A percentile compares a stretch with the other conserved stretches of the same genome.
These are phyloP conservation scores for Melitaea athalia DNA, from an alignment of 2,888 invertebrate genomes.

Conservation along the genomic window DNA sequence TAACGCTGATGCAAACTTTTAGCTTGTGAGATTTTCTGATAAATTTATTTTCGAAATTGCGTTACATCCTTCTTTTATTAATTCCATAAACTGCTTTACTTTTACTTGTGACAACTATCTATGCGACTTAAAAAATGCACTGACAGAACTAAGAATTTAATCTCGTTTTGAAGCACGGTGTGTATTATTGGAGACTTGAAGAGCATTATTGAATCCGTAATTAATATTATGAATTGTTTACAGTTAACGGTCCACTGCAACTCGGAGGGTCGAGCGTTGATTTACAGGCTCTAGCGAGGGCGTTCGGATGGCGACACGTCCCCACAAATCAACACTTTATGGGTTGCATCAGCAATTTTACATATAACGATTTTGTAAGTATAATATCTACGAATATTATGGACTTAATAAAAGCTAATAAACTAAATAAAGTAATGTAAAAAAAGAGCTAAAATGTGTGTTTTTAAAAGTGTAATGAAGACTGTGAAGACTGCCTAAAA, in stretches of 20 bases:
- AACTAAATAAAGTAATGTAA: too few relatives aligned
- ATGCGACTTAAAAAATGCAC: too few relatives aligned
- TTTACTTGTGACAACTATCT: neutral
- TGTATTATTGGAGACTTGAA: neutral
- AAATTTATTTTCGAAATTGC: neutral
- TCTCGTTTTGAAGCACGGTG: too few relatives aligned
- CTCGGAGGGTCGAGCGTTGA: conserved; percentile 89
- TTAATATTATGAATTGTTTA: conserved; percentile 28
- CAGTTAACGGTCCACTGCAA: conserved; percentile 93
- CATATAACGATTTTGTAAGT: conserved; percentile 88
- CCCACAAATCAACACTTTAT: conserved; percentile 88
- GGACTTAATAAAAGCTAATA: too few relatives aligned
- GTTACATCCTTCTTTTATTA: neutral
- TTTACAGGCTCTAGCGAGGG: conserved; percentile 82
- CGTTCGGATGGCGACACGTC: conserved; percentile 86
- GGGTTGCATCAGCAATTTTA: conserved; percentile 96
- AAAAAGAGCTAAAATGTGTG: too few relatives aligned
- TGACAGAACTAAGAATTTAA: too few relatives aligned
- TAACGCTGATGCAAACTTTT: conserved; percentile 11
- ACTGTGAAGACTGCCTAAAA: too few relatives aligned
- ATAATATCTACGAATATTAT: neutral
- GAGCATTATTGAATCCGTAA: neutral
- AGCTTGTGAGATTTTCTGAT: conserved; percentile 1
- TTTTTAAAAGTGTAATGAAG: too few relatives aligned
- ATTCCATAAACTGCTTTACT: neutral